Conservation (phyloP, 1,140 invertebrate genomes). For the Drosophila auraria region DNA sequence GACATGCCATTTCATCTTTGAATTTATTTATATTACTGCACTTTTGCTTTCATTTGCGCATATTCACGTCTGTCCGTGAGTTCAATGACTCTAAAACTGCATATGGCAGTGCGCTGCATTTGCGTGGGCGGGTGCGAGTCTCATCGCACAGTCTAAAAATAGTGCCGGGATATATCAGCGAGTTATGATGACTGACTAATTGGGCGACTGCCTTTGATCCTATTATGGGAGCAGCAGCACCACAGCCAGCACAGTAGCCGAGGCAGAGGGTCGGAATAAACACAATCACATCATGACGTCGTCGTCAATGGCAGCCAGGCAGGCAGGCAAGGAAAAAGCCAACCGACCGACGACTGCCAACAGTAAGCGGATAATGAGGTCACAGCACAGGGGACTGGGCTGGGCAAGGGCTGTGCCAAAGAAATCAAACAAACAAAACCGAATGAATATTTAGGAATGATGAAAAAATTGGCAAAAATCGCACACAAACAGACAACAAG, state of each 20-base stretch:
- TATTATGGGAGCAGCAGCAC: constrained; percentile 41
- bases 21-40: constrained; percentile 9
- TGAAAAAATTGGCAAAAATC: constrained; percentile 51
- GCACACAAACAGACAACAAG: constrained; percentile 6
- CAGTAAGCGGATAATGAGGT: constrained; percentile 48
- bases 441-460: constrained; percentile 54
- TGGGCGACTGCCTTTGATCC: constrained; percentile 53
- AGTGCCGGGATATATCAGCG: constrained; percentile 16
- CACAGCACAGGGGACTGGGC: constrained; percentile 54
- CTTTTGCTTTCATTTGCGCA: constrained; percentile 46
- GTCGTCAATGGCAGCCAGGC: constrained; percentile 49
- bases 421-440: constrained; percentile 43
- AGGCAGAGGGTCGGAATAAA: constrained; percentile 17
- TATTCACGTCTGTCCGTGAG: constrained; percentile 5
- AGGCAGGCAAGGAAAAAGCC: constrained; percentile 20
- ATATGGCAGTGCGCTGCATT: constrained; percentile 5
- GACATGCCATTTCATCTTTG: constrained; percentile 13
- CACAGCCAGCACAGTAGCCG: not conserved
- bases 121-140: constrained; percentile 12
- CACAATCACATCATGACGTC: constrained; percentile 65
- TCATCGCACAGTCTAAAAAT: constrained; percentile 27
- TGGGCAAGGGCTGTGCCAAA: constrained; percentile 53
- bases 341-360: constrained; percentile 24
- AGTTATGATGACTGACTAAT: constrained; percentile 54
- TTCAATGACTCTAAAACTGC: constrained; percentile 51